These are phyloP conservation scores for Poecilia wingei DNA, from an alignment of 2,797 vertebrate species.

Conservation along the genomic window DNA sequence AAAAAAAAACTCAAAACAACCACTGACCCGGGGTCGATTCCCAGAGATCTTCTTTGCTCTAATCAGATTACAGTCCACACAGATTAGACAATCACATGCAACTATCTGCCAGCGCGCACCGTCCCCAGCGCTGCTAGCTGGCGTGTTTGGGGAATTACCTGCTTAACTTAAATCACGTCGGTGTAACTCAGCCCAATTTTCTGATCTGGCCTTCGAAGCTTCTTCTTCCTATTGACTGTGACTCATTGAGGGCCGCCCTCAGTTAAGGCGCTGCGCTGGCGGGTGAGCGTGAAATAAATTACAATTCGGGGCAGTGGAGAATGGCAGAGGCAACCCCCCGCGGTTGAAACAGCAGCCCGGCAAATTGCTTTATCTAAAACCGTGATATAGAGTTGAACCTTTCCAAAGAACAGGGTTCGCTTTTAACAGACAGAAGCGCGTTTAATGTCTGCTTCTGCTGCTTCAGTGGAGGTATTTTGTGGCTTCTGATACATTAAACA, in stretches of 20 bases:
- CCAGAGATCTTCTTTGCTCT: conserved; percentile 67
- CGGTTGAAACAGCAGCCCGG: conserved; percentile 60
- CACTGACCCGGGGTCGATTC: conserved; percentile 43
- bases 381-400: conserved; percentile 49
- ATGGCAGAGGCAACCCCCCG: conserved; percentile 63
- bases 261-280: conserved; percentile 52
- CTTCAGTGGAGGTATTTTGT: conserved; percentile 46
- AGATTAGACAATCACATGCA: conserved; percentile 67
- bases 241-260: conserved; percentile 68
- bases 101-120: conserved; percentile 17
- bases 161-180: conserved; percentile 62
- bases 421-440: conserved; percentile 53
- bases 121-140: conserved; percentile 30
- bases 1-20: conserved; percentile 23
- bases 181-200: conserved; percentile 68
- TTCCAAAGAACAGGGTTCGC: conserved; percentile 39
- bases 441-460: conserved; percentile 30
- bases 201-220: conserved; percentile 54
- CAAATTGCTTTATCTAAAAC: conserved; percentile 71
- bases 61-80: conserved; percentile 75
- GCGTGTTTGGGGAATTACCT: conserved; percentile 61
- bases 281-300: conserved; percentile 56
- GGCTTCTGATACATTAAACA: conserved; percentile 58
- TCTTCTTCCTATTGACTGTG: conserved; percentile 57
- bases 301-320: conserved; percentile 66